Base-by-base conservation (phyloP, 2,888 invertebrate genomes). In the Drosophila eohydei region DNA sequence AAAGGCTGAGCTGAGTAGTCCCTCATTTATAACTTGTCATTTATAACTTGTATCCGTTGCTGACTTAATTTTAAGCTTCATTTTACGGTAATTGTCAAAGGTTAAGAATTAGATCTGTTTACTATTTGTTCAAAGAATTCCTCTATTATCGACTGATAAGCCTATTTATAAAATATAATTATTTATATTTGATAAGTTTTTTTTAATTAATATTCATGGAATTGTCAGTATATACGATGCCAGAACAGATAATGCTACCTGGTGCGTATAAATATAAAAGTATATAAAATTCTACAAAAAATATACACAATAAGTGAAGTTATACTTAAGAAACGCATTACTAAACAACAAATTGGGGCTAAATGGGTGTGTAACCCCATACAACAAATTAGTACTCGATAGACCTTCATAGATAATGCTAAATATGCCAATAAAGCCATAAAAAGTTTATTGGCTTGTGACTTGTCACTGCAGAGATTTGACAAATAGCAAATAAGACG, bases 201-300 rank as follows among this genome's bases (percentile, higher is more conserved):
- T 57, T 58, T 77, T 77, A 66, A 77, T 74, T 62, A 71, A 71
- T 64, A 46, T 51, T 58, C n/a, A 34, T n/a, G 32, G 48, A 52
- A 41, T 21, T 26, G 2, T 12, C 6, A n/a, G 7, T 46, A 46
- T 46, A 26, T 21, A n/a, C 26, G 34, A 34, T 40, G 21, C 34
- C 9, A 11, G 9, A 12, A 5, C 0, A 43, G 71, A 71, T 64
- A 71, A 57, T 16, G 38, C 21, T 7, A 43, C 6, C 34, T 34
- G 5, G 1, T 57, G n/a, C 44, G 34, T 36, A 44, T 40, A 55
- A 48, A 48, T 59, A 38, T 54, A 40, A 44, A 26, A 57, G 28
- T 44, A 50, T 14, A 54, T 5, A 2, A 50, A 41, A 11, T 14
- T 1, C 21, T 7, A 7, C 8, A 26, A 8, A 52, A n/a, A 38